Evolutionary conservation across 64 coral and sea anemone genomes (phyloP).

Genomic region (Exaiptasia diaphana): DNA sequence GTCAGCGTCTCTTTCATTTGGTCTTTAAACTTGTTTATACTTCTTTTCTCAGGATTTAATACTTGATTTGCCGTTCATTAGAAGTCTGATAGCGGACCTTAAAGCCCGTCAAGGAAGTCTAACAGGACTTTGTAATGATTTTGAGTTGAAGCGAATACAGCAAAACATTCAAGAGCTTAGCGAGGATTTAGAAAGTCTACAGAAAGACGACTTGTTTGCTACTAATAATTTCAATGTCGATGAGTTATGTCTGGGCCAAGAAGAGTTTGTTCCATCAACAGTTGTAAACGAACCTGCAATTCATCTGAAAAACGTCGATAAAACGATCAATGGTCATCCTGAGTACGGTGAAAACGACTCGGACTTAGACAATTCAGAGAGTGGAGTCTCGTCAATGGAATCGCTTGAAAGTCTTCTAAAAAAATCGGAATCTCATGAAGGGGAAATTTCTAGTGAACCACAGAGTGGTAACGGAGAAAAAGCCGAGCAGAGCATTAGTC

Average conservation of each 20-base stretch:
- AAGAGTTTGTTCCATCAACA: background rate
- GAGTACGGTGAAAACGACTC: slow-evolving; percentile 51
- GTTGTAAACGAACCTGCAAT: background rate
- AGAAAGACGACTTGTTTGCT: slow-evolving; percentile 32
- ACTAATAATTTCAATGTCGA: background rate
- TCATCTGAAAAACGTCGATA: background rate
- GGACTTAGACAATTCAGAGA: slow-evolving; percentile 83
- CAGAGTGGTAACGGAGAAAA: too few relatives aligned
- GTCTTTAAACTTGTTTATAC: too few relatives aligned
- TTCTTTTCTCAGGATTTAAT: slow-evolving; percentile 51
- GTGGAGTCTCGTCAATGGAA: slow-evolving; percentile 91
- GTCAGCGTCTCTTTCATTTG: too few relatives aligned
- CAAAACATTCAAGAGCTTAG: slow-evolving; percentile 47
- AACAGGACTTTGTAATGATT: slow-evolving; percentile 18
- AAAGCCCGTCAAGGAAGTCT: slow-evolving; percentile 7
- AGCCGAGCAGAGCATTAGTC: too few relatives aligned
- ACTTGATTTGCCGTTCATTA: slow-evolving; percentile 59
- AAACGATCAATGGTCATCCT: background rate
- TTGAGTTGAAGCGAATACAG: slow-evolving; percentile 38
- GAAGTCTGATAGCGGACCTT: slow-evolving; percentile 49
- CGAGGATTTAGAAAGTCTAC: slow-evolving; percentile 19
- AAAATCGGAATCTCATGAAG: background rate
- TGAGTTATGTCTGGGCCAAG: background rate
- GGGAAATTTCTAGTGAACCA: too few relatives aligned
- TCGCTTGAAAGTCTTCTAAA: slow-evolving; percentile 78